Conservation (phyloP, 1,140 invertebrate genomes). For the Triops longicaudatus region DNA sequence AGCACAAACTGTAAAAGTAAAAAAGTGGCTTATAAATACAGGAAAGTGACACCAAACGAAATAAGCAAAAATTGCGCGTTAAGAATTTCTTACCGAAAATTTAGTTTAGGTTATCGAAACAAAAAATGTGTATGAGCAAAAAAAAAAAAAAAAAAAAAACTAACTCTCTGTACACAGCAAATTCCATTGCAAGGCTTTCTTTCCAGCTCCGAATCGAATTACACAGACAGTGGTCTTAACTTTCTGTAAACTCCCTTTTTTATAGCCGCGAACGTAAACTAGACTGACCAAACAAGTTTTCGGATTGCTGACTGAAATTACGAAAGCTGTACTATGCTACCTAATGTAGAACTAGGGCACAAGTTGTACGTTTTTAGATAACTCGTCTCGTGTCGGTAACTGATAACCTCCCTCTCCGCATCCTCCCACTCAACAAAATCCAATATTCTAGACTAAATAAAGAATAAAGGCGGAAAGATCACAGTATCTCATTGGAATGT, state of each 20-base stretch:
- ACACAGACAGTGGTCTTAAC: neutral
- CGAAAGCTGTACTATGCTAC: neutral
- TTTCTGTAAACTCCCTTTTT: neutral
- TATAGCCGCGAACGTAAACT: neutral
- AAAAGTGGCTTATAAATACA: too few species aligned
- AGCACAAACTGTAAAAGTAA: neutral
- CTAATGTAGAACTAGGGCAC: neutral
- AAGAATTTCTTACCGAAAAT: neutral
- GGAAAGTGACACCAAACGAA: too few species aligned
- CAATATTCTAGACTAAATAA: neutral
- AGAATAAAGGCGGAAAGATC: neutral
- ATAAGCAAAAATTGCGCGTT: too few species aligned
- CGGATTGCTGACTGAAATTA: neutral
- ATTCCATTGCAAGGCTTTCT: neutral
- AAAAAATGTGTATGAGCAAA: too few species aligned
- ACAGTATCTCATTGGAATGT: neutral
- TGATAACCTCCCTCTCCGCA: neutral
- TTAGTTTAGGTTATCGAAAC: neutral
- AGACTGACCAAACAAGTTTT: neutral
- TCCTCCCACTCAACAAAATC: neutral
- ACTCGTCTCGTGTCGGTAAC: neutral
- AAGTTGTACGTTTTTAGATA: neutral
- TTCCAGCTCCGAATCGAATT: neutral
- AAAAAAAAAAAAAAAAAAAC: too few species aligned
- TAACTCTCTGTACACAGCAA: neutral